Conservation (phyloP, 2,888 invertebrate genomes). For the Cremastinae sp. region DNA sequence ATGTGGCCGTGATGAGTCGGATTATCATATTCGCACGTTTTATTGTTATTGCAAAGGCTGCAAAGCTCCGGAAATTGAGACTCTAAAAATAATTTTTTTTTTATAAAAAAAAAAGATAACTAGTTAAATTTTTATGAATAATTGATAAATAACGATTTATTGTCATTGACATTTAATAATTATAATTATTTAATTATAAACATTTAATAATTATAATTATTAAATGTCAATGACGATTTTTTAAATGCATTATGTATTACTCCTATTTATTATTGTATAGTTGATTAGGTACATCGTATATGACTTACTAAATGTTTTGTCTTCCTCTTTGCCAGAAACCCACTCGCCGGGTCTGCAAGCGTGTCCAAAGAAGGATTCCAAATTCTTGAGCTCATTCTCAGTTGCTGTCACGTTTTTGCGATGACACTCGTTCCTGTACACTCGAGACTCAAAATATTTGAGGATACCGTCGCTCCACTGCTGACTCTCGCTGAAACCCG, state of each 20-base stretch:
- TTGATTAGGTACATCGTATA: background rate
- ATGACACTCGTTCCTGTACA: conserved; percentile 73
- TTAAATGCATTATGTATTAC: too few relatives aligned
- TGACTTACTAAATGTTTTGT: conserved; percentile 83
- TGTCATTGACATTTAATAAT: too few relatives aligned
- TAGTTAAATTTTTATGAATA: too few relatives aligned
- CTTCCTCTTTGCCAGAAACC: conserved; percentile 82
- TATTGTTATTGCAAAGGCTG: conserved; percentile 81
- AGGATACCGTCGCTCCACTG: conserved; percentile 84
- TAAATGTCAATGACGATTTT: too few relatives aligned
- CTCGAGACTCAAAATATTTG: conserved; percentile 83
- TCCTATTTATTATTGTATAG: too few relatives aligned
- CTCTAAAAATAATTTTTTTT: conserved; percentile 78
- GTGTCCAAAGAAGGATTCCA: conserved; percentile 84
- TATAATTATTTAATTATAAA: too few relatives aligned
- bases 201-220: too few relatives aligned
- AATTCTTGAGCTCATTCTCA: conserved; percentile 84
- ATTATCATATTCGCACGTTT: conserved; percentile 74
- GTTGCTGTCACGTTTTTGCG: conserved; percentile 72
- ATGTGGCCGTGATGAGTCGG: conserved; percentile 82
- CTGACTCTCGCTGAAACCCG: conserved; percentile 83
- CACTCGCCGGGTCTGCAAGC: conserved; percentile 89
- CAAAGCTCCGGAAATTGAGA: conserved; percentile 82
- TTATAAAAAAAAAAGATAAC: conserved; percentile 7
- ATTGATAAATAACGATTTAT: too few relatives aligned